phyloP scores from a whole-genome alignment of 1,140 invertebrate species.

The Amphibalanus amphitrite region DNA sequence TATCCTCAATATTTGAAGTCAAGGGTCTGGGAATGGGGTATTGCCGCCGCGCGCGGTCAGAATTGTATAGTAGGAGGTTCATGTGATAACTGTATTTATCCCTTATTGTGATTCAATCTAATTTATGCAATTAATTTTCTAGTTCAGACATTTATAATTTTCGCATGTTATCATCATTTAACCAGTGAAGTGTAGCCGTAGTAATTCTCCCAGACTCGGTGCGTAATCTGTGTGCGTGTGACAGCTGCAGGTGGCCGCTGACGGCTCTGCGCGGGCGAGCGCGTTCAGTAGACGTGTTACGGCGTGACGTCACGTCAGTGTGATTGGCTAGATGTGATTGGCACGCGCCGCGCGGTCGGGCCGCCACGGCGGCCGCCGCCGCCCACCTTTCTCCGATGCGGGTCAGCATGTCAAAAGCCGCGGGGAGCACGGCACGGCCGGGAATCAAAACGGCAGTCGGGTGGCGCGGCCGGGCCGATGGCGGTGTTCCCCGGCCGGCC shows the following conservation, averaged over 20 bases:
- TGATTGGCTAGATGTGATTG: too few relatives aligned
- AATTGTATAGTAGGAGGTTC: background rate
- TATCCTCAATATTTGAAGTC: constrained; percentile 2
- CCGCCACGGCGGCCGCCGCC: too few relatives aligned
- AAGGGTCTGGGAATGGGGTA: background rate
- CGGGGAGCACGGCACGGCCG: background rate
- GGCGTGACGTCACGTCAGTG: too few relatives aligned
- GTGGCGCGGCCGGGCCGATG: background rate
- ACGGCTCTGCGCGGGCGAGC: background rate
- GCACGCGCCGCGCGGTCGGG: too few relatives aligned
- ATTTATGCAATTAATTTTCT: constrained; percentile 2
- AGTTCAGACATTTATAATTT: background rate
- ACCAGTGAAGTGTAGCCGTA: background rate
- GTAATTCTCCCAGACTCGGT: background rate
- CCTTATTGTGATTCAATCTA: background rate
- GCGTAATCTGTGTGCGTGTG: background rate
- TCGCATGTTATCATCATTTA: background rate
- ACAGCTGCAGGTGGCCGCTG: background rate
- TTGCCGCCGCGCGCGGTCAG: too few relatives aligned
- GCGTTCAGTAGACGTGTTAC: too few relatives aligned
- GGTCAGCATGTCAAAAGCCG: background rate
- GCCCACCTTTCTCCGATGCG: background rate
- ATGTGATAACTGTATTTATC: constrained; percentile 1
- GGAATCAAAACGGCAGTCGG: background rate
- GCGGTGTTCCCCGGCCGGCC: too few relatives aligned